Percentiles rank a stretch among this genome's conserved stretches.
phyloP scores from a whole-genome alignment of 64 coral and sea anemone species.

The Porites lutea region DNA sequence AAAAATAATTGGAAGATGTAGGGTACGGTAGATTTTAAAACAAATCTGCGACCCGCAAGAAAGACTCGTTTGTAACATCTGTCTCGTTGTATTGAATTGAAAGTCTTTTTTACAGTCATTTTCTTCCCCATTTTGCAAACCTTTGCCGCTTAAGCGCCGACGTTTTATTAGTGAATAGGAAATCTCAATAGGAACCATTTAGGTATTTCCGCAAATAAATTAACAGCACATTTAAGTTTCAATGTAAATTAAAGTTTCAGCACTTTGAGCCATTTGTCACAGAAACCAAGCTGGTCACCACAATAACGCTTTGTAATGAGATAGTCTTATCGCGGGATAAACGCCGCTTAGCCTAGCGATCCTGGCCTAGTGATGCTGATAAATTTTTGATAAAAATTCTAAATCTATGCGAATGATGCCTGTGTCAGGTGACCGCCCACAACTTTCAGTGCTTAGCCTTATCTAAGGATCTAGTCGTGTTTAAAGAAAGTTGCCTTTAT shows the following conservation, averaged over 20 bases:
- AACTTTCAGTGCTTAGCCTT: not conserved
- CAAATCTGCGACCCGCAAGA: no score
- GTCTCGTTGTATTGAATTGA: not conserved
- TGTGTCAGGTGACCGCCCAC: not conserved
- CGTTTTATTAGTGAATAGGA: conserved; percentile 56
- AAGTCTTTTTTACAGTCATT: not conserved
- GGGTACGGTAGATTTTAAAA: no score
- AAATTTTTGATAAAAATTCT: not conserved
- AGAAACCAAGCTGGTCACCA: conserved; percentile 42
- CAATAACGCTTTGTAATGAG: conserved; percentile 30
- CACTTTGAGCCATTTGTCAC: conserved; percentile 37
- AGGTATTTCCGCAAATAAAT: conserved; percentile 58
- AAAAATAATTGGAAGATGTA: no score
- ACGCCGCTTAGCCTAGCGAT: not conserved
- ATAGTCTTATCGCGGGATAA: conserved; percentile 19
- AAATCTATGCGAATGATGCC: not conserved
- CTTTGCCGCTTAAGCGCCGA: conserved; percentile 40
- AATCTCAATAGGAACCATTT: conserved; percentile 50
- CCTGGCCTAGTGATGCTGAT: no score
- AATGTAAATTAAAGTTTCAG: conserved; percentile 62
- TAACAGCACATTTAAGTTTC: conserved; percentile 60
- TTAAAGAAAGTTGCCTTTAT: not conserved
- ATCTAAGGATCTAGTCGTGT: not conserved
- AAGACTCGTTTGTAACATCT: not conserved
- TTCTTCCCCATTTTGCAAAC: not conserved